Evolutionary conservation across 2,888 invertebrate genomes (phyloP), one percentile per base, ranked within the genome.

Genomic region (Trissonchulus sp.): DNA sequence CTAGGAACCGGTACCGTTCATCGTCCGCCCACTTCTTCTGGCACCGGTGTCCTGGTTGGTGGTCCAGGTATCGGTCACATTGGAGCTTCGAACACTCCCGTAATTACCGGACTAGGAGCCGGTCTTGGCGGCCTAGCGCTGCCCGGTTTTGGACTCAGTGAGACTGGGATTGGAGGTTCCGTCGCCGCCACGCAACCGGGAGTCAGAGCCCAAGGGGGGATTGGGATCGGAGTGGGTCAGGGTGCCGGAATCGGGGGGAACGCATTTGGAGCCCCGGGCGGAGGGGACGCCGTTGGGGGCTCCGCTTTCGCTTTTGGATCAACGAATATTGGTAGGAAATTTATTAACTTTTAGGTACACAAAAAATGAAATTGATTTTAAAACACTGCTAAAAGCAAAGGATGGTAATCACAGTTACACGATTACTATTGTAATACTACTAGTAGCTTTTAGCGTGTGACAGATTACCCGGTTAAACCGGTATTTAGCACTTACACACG

Each of bases 251-350:
- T 34, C 8, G 68, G 68, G 8, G 68, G 33, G 8, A 15, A 8
- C 8, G 31, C 68, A 18, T 30, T 65, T 30, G 68, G 35, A 65
- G 68, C 33, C 8, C 68, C 33, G 68, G 33, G n/a, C n/a, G n/a
- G 33, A 34, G 68, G 35, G 8, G 68, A 65, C 68, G 68, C 33
- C 68, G 28, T 34, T 34, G 68, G 68, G 31, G 68, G 68, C 8
- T 8, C 33, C 28, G 35, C 60, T 60, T 60, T n/a, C 60, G 60
- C 18, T 60, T 18, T n/a, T 60, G 60, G 60, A 60, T 23, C 60
- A 60, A n/a, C n/a, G 60, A n/a, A n/a, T n/a, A n/a, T n/a, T n/a
- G n/a, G n/a, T n/a, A n/a, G n/a, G n/a, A n/a, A n/a, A n/a, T n/a
- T n/a, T n/a, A n/a, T n/a, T n/a, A n/a, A n/a, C n/a, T n/a, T n/a